A percentile compares a stretch with the other conserved stretches of the same genome.
Evolutionary conservation across 2,113 vertebrate genomes (phyloP).

Genomic region (Corythaixoides concolor): DNA sequence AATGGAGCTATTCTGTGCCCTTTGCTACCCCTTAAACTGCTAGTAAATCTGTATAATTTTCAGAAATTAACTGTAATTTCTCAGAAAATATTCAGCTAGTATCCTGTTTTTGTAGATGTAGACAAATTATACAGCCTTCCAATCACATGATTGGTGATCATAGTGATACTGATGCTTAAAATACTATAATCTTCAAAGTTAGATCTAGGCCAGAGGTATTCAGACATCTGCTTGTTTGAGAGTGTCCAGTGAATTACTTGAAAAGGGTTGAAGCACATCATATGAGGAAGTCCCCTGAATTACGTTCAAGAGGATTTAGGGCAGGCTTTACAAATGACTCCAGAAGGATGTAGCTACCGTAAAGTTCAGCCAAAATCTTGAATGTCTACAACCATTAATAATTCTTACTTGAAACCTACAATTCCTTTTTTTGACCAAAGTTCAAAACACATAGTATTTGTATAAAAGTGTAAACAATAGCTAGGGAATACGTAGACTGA

Average conservation of each 20-base stretch:
- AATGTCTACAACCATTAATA: background rate
- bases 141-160: background rate
- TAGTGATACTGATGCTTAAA: background rate
- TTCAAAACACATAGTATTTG: background rate
- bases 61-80: background rate
- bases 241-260: background rate
- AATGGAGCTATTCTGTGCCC: background rate
- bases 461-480: background rate
- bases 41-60: background rate
- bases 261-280: background rate
- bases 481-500: background rate
- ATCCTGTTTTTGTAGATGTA: background rate
- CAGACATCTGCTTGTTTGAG: background rate
- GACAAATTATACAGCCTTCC: background rate
- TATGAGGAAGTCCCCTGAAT: background rate
- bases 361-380: background rate
- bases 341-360: background rate
- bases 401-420: background rate
- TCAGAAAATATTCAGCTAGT: background rate
- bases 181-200: background rate
- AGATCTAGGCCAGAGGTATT: background rate
- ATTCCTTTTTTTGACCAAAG: background rate
- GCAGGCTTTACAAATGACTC: background rate
- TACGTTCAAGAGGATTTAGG: background rate
- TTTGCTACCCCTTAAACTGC: background rate